Evolutionary conservation across 2,797 vertebrate genomes (phyloP).

Genomic region (Rachycentron canadum): DNA sequence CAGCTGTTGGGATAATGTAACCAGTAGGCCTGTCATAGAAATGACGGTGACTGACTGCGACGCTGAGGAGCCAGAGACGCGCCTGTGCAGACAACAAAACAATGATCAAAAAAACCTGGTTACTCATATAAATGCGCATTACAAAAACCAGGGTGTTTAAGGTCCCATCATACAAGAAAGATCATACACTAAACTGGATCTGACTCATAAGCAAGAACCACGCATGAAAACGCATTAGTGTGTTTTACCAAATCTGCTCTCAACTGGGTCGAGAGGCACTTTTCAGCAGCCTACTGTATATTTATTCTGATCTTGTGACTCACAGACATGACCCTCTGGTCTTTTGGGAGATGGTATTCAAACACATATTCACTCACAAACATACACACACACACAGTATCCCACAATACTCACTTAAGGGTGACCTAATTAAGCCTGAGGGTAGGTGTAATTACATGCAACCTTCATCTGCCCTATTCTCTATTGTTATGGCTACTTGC

Average conservation of each 20-base stretch:
- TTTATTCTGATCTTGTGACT: conserved; percentile 60
- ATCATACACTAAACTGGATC: background rate
- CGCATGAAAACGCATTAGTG: conserved; percentile 18
- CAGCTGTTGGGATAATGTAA: conserved; percentile 33
- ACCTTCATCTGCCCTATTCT: conserved; percentile 78
- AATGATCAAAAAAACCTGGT: conserved; percentile 6
- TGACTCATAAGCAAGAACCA: conserved; percentile 15
- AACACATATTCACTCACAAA: conserved; percentile 25
- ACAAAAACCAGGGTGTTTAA: background rate
- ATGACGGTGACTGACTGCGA: background rate
- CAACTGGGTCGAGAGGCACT: conserved; percentile 29
- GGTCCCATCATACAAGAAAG: background rate
- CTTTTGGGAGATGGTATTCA: conserved; percentile 44
- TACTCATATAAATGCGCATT: background rate
- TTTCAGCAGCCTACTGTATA: conserved; percentile 37
- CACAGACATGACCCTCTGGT: conserved; percentile 49
- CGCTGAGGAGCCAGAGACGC: background rate
- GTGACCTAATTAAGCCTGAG: conserved; percentile 81
- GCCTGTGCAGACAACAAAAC: background rate
- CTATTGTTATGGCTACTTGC: conserved; percentile 76
- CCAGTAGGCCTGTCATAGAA: conserved; percentile 13
- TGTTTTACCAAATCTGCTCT: conserved; percentile 37
- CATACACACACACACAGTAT: conserved; percentile 44
- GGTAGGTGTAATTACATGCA: conserved; percentile 81
- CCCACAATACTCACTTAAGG: conserved; percentile 71